Base-by-base conservation (phyloP, 2,113 vertebrate species). In the Phycodurus eques region DNA sequence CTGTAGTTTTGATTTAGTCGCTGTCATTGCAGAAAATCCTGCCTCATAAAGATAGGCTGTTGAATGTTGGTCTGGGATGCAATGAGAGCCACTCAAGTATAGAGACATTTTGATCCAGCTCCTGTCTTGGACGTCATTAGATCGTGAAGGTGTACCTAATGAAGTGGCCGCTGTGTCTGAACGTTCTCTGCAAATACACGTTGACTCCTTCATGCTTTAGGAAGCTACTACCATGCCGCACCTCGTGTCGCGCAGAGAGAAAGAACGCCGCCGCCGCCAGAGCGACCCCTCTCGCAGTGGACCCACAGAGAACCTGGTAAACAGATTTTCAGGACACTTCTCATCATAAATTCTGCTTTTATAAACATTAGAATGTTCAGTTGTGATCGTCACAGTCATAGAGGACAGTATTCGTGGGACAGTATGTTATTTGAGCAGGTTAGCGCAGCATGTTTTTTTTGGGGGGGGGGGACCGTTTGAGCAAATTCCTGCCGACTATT, bases 281-380 rank as follows among this genome's bases (percentile, higher is more conserved):
- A 88, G 19, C 42, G 47, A 0, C 70, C 72, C 2, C 27, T 75
- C 2, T 71, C 83, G 20, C 84, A 63, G 35, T 80, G 75, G 86
- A 71, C 39, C 27, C 31, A 0, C 47, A 85, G 83, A 75, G 83
- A 86, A 20, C 53, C 76, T 70, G 82, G 89, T 90, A 72, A 15
- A 9, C 4, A 1, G 22, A 57, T 4, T 12, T 22, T 22, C 22
- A 57, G 22, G 10, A 57, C 20, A 27, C n/a, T 22, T 13, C 20
- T 20, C 19, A 54, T 54, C 2, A 4, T 22, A 11, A 22, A 27
- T 27, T 27, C 10, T 57, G 11, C 11, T 57, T 57, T 57, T 5
- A 22, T 6, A 57, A 27, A 57, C 11, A 54, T 54, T 54, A 8
- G 17, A 20, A n/a, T 54, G 53, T n/a, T 20, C 44, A 2, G 44